Evolutionary conservation across 1,140 invertebrate species (phyloP), one percentile per base, ranked within the genome.

Genomic region (Aphelinus certus): DNA sequence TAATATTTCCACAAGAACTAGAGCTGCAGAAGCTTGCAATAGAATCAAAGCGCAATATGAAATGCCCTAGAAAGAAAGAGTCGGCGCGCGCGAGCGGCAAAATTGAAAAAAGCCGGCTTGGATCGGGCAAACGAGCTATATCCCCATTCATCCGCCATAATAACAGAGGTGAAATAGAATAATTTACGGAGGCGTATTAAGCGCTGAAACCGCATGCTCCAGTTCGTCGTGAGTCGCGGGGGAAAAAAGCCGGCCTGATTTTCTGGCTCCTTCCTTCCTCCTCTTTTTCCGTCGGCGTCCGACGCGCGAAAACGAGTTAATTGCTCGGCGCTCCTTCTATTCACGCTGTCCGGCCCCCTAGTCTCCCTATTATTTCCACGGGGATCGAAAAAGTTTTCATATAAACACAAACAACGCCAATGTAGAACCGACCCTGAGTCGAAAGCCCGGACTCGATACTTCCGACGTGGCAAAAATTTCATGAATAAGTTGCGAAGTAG

Each of bases 181-280:
- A 65, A 65, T 65, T 53, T 51, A 65, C 63, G 63, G 7, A 9
- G 5, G 63, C 3, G 42, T 51, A 65, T 65, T 65, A 65, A 65
- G 47, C 43, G 63, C 9, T 63, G 46, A 63, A 63, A 7, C 61
- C 61, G 48, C 61, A 63, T 45, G 46, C 46, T 63, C 10, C 42
- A 10, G 26, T 3, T 60, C 57, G 10, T 60, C 57, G 26, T 26
- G 26, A 26, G 26, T 26, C 26, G 26, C 26, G 26, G 26, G 26
- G 26, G 26, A 26, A 26, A 26, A 26, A 26, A 26, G 26, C 26
- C 26, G 26, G 26, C 45, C 58, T 3, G n/a, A 26, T 42, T 42
- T 5, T 58, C 56, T 57, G 10, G n/a, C 57, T 58, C 57, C 57
- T 6, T 42, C 43, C 6, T 58, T 58, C 57, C 26, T 2, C 57